Conservation (phyloP, 2,797 vertebrate species). For the Amblyraja radiata region DNA sequence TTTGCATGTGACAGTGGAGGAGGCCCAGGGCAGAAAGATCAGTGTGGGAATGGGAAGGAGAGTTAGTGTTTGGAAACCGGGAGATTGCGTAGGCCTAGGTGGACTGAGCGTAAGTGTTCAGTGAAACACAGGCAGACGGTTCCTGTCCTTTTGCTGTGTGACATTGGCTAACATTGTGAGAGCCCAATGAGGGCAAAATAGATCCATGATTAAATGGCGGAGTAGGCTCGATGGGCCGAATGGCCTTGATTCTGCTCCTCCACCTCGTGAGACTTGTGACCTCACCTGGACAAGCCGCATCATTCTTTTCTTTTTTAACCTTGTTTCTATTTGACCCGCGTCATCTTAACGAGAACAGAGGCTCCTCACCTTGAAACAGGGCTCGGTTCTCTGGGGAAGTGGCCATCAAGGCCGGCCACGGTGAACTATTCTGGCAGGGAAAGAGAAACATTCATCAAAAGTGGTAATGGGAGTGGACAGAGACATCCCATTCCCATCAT, state of each 20-base stretch:
- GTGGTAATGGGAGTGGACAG: conserved; percentile 21
- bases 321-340: background rate
- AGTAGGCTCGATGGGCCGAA: no score
- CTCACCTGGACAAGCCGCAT: conserved; percentile 2
- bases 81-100: no score
- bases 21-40: no score
- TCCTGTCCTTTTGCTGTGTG: background rate
- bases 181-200: background rate
- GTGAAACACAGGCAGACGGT: no score
- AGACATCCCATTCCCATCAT: conserved; percentile 28
- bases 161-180: background rate
- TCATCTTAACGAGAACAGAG: conserved; percentile 1
- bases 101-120: no score
- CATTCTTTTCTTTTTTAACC: background rate
- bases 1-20: no score
- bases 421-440: conserved; percentile 31
- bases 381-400: background rate
- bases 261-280: no score
- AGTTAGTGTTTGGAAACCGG: no score
- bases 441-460: conserved; percentile 38
- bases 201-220: no score
- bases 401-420: background rate
- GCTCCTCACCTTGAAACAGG: background rate
- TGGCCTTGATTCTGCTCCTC: no score
- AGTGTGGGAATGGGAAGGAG: no score